Base-by-base conservation (phyloP, 2,888 invertebrate genomes). In the Pinctada fucata region DNA sequence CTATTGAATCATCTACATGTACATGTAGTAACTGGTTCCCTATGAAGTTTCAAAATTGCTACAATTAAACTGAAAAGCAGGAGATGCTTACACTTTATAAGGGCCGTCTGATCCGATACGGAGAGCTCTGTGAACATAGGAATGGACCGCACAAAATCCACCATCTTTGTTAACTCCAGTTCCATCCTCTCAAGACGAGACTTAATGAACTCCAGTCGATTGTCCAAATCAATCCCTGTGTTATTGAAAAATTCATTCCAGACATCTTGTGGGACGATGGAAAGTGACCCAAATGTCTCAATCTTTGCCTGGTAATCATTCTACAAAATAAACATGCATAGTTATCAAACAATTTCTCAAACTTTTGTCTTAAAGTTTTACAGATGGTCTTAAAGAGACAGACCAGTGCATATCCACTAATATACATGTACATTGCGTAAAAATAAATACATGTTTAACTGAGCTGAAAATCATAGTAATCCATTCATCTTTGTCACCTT, bases 161-260 rank as follows among this genome's bases (percentile, higher is more conserved):
- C 89, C 79, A 89, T 88, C 47, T 86, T 84, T 50, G 86, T 86
- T 47, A 92, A 86, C 31, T 86, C 88, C 4, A 83, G 78, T 72
- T 91, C 91, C 72, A 91, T 85, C 70, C 86, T 85, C 0, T 83
- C 78, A 4, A 88, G 83, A 70, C 87, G 86, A 13, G 80, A 75
- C n/a, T 83, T 81, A 76, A 90, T 83, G 81, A 88, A 79, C 13
- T 87, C 85, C 45, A 84, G 82, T 49, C 91, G 79, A 5, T 90
- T 88, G 72, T 91, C 91, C 2, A 91, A 74, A 75, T 91, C 91
- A 52, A 91, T 88, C 0, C 92, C 92, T 6, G 92, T 92, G 0
- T 85, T 75, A 48, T 86, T 84, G 83, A 90, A 91, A 72, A 92
- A 88, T 67, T 87, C 87, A 58, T 84, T 80, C 83, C 90, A 91